Base-by-base conservation (phyloP, 64 coral and sea anemone species). In the Actinia tenebrosa region DNA sequence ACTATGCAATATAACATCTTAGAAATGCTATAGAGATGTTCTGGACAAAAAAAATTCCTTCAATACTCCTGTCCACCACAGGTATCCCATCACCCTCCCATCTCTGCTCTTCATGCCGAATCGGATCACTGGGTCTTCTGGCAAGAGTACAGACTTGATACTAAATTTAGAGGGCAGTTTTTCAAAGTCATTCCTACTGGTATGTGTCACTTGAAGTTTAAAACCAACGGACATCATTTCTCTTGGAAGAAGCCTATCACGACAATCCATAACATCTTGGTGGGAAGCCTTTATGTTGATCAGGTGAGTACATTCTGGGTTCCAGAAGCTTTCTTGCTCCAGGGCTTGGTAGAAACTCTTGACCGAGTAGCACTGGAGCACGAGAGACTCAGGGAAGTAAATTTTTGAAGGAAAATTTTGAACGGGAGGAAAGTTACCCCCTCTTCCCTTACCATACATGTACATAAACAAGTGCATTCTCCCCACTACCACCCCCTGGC, bases 111-210 rank as follows among this genome's bases (percentile, higher is more conserved):
- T n/a, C 97, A 99, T 91, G 97, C 88, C 68, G 97, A 99, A 80
- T 99, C 97, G 66, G 86, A 89, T 22, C 93, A 99, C 59, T 99
- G 97, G 97, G 61, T 99, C 13, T 99, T 99, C 64, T 99, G 97
- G 97, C 97, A 99, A 45, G 97, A 99, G 37, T 99, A 99, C 78
- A 93, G 86, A 79, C 81, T 99, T 53, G 97, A 99, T 46, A 95
- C 93, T 37, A 99, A 90, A 88, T 99, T 99, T 89, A 99, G 97
- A 83, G 97, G 97, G 91, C 97, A 99, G 91, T 99, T 88, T 85
- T 91, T 99, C 59, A 99, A 99, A 80, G 97, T 95, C 16, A 93
- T 90, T 10, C 97, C 97, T 26, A 99, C 97, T 16, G 97, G 97
- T 18, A 92, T 86, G 60, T 93, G 93, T 64, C 97, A 99, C 86